Base-by-base conservation (phyloP, 53 echinoderm and acorn worm species). In the Luidia sarsii region DNA sequence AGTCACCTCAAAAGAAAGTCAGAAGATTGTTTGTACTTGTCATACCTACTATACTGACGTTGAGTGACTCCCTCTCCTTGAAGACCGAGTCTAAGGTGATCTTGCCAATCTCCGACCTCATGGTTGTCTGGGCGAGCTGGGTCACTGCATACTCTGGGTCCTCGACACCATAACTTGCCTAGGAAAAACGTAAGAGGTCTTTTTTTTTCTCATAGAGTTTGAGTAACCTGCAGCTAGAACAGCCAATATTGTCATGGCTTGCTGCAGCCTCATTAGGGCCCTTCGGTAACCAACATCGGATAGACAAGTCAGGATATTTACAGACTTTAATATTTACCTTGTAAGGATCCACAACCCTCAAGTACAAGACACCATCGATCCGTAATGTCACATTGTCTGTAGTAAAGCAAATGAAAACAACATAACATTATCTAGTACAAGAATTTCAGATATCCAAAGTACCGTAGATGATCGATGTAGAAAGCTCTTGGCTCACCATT, bases 81-180 rank as follows among this genome's bases (percentile, higher is more conserved):
- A 97, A 97, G 56, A 97, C 97, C 74, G 67, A 86, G 67, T 97
- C 97, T 27, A 97, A 81, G 18, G 89, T 67, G 15, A 97, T 97
- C 83, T 97, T 97, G 60, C 97, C 97, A 68, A 97, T 97, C 80
- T 94, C 94, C 31, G 97, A 97, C 34, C 97, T 97, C 97, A 97
- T 97, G 21, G 97, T 97, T 2, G 97, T 97, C 63, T 97, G 97
- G 18, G 97, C 97, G 39, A 97, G 65, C 80, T 97, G 97, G 15
- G 97, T 97, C 11, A 97, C 97, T 50, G 97, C 97, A 82, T 97
- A 97, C 70, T 97, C 97, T 1, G 97, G 94, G 73, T 97, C 97
- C 71, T 97, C 97, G 3, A 97, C 97, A 65, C 97, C 97, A 59
- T 97, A 97, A 70, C 97, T 97, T 24, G 97, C 97, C 97, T 97